Conservation (phyloP, 2,113 vertebrate genomes). For the Gallinago undulata region DNA sequence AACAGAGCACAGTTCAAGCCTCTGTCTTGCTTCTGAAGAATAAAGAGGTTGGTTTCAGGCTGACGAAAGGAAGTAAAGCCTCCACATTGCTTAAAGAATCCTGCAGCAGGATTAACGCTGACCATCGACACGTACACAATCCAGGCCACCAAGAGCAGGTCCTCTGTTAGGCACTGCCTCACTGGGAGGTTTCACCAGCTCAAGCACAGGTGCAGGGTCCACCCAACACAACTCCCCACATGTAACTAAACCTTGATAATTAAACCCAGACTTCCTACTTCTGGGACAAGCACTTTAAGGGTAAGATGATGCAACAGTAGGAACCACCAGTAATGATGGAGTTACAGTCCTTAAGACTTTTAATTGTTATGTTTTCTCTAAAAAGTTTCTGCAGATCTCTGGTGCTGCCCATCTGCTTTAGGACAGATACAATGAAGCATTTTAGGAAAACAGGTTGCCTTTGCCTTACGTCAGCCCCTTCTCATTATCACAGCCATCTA, state of each 20-base stretch:
- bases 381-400: not conserved
- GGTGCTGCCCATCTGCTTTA: not conserved
- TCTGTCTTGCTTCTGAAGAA: not conserved
- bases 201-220: rapidly evolving
- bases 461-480: not conserved
- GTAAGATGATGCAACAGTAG: not conserved
- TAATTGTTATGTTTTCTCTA: not conserved
- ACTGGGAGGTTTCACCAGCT: not conserved
- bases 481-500: not conserved
- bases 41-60: not conserved
- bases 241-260: not conserved
- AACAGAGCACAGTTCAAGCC: not conserved
- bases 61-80: not conserved
- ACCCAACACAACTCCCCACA: not conserved
- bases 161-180: not conserved
- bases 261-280: not conserved
- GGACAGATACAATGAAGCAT: not conserved
- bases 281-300: not conserved
- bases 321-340: not conserved
- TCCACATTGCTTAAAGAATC: not conserved
- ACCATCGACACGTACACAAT: rapidly evolving
- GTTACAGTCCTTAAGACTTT: not conserved
- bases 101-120: too few relatives aligned
- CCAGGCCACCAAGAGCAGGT: not conserved
- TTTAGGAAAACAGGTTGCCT: not conserved